Conservation (phyloP, 2,888 invertebrate genomes). For the Erynnis tages region DNA sequence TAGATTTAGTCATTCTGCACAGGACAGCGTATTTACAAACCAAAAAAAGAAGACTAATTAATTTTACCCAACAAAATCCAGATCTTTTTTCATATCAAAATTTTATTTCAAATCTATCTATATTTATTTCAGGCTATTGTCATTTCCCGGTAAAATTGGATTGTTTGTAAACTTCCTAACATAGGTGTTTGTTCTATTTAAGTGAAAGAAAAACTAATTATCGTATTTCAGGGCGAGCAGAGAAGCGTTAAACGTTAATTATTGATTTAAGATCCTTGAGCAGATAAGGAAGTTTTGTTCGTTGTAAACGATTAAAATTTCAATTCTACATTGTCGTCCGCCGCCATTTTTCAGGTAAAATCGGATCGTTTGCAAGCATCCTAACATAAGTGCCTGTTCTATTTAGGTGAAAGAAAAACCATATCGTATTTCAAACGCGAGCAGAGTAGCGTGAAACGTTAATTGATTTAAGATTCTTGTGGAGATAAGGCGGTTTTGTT, state of each 20-base stretch:
- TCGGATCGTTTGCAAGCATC: not conserved
- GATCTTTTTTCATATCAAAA: no score
- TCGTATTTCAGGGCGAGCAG: conserved; percentile 9
- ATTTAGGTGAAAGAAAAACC: conserved; percentile 8
- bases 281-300: conserved; percentile 7
- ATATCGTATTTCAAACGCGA: conserved; percentile 10
- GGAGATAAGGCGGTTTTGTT: conserved; percentile 9
- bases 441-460: conserved; percentile 21
- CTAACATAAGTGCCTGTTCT: conserved; percentile 7
- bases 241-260: conserved; percentile 24
- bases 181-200: conserved; percentile 9
- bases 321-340: no score
- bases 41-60: no score
- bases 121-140: no score
- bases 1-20: no score
- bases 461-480: conserved; percentile 24
- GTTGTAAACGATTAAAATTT: no score
- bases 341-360: not conserved
- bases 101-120: no score
- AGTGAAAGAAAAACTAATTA: conserved; percentile 5
- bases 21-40: no score
- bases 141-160: not conserved
- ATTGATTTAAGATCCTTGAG: conserved; percentile 22
- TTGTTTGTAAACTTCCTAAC: not conserved
- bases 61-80: no score